These are phyloP conservation scores for Sander lucioperca DNA, from an alignment of 2,113 vertebrate species.

Conservation along the genomic window DNA sequence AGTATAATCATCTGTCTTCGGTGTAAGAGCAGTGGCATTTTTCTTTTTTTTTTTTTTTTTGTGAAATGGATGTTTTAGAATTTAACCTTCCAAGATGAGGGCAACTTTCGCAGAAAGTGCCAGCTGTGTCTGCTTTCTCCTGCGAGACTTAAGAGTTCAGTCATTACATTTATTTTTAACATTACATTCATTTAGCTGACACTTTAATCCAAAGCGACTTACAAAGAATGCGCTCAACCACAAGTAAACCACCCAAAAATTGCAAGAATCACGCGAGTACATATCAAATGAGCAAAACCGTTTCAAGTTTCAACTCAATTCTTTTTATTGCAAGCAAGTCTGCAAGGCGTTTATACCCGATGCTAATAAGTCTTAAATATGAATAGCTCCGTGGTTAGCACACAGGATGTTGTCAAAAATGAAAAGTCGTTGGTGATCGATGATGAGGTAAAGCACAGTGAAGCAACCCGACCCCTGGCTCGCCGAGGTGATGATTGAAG, in stretches of 20 bases:
- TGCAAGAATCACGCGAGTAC: too few species aligned
- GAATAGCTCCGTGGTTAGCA: not conserved
- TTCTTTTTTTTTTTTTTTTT: not conserved
- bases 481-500: not conserved
- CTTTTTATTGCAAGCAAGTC: not conserved
- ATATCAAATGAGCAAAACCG: too few species aligned
- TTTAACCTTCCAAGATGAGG: not conserved
- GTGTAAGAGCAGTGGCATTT: not conserved
- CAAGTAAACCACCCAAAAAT: too few species aligned
- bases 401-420: not conserved
- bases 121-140: slow-evolving; percentile 8
- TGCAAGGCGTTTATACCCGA: not conserved
- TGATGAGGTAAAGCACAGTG: too few species aligned
- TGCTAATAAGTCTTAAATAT: not conserved
- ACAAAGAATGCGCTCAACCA: too few species aligned
- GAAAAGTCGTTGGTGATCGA: not conserved
- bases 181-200: too few species aligned
- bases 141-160: not conserved
- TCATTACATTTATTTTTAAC: too few species aligned
- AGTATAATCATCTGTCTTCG: not conserved
- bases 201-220: too few species aligned
- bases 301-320: not conserved
- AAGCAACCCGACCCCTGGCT: too few species aligned
- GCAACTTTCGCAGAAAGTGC: not conserved
- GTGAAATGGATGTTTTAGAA: slow-evolving; percentile 2